These are phyloP conservation scores for Lymantria monacha DNA, from an alignment of 2,888 invertebrate species.

Conservation along the genomic window DNA sequence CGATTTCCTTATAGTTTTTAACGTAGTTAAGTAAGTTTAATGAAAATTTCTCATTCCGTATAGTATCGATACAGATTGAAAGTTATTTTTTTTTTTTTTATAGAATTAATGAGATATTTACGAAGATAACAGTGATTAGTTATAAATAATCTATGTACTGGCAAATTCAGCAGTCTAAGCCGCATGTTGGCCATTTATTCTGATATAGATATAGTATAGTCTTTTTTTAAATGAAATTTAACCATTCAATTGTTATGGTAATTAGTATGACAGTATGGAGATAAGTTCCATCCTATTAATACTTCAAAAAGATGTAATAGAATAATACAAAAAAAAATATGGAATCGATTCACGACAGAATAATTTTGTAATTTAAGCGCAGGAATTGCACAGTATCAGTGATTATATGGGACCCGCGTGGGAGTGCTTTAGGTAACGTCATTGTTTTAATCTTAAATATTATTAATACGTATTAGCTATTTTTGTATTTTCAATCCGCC, in stretches of 20 bases:
- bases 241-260: no score
- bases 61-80: constrained; percentile 17
- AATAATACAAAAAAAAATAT: no score
- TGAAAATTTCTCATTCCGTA: constrained; percentile 35
- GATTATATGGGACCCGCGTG: constrained; percentile 15
- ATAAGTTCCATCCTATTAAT: no score
- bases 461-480: constrained; percentile 23
- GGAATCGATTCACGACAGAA: no score
- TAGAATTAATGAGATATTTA: background rate
- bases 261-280: no score
- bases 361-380: no score
- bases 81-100: background rate
- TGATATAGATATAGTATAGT: no score
- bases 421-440: constrained; percentile 50
- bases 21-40: constrained; percentile 30
- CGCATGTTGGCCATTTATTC: no score
- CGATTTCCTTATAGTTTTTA: constrained; percentile 40
- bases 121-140: background rate
- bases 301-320: no score
- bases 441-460: constrained; percentile 43
- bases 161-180: no score
- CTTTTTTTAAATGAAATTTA: no score
- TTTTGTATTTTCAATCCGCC: constrained; percentile 34
- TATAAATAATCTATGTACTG: background rate
- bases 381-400: no score